A percentile compares a stretch with the other conserved stretches of the same genome.
These are phyloP conservation scores for Chrysolina haemoptera DNA, from an alignment of 2,888 invertebrate genomes.

Conservation along the genomic window DNA sequence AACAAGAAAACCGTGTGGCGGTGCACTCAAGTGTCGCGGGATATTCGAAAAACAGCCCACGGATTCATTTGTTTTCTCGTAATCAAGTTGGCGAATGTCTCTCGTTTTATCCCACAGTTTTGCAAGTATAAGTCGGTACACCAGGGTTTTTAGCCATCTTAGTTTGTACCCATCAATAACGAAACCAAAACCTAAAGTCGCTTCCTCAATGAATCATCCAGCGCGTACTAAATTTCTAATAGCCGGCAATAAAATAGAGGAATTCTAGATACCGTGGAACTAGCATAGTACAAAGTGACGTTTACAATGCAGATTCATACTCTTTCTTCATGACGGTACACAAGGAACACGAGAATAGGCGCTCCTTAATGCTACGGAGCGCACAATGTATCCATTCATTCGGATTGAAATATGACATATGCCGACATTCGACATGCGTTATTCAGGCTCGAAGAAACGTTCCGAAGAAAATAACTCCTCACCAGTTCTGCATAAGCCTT, in stretches of 20 bases:
- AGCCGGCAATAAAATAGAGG: slow-evolving; percentile 36
- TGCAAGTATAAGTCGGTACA: too few relatives aligned
- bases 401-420: slow-evolving; percentile 39
- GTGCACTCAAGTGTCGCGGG: too few relatives aligned
- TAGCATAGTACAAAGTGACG: slow-evolving; percentile 37
- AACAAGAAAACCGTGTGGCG: too few relatives aligned
- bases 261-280: slow-evolving; percentile 33
- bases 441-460: slow-evolving; percentile 14
- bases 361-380: slow-evolving; percentile 39
- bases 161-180: slow-evolving; percentile 11
- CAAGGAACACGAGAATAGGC: slow-evolving; percentile 43
- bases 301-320: slow-evolving; percentile 46
- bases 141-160: too few relatives aligned
- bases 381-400: slow-evolving; percentile 35
- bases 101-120: too few relatives aligned
- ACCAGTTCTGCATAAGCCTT: slow-evolving; percentile 22
- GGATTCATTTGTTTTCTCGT: too few relatives aligned
- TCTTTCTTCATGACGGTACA: slow-evolving; percentile 38
- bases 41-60: too few relatives aligned
- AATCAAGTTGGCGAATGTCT: too few relatives aligned
- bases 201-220: slow-evolving; percentile 32
- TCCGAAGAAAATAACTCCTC: not conserved
- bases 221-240: slow-evolving; percentile 32
- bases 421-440: slow-evolving; percentile 28
- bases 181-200: slow-evolving; percentile 13